phyloP scores from a whole-genome alignment of 1,140 invertebrate genomes.

The Hestina assimilis region DNA sequence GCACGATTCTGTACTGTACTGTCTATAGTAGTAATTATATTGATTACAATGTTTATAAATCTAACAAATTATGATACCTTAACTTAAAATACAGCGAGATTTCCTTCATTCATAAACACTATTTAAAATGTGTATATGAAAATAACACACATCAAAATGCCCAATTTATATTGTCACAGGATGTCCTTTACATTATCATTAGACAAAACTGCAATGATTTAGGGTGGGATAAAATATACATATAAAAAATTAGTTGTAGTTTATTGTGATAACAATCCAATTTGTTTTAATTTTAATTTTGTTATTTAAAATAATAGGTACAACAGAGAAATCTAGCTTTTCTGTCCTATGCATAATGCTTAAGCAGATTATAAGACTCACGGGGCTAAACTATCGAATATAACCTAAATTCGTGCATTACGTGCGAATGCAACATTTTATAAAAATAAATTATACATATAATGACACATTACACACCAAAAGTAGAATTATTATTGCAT shows the following conservation, averaged over 20 bases:
- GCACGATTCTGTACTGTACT: conserved; percentile 75
- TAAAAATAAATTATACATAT: background rate
- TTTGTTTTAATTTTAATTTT: background rate
- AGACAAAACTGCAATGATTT: background rate
- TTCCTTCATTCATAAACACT: conserved; percentile 23
- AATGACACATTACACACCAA: background rate
- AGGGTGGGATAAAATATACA: background rate
- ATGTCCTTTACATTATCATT: background rate
- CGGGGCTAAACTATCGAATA: conserved; percentile 1
- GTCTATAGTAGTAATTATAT: conserved; percentile 61
- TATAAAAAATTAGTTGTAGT: background rate
- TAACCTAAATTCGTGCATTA: background rate
- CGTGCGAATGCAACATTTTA: background rate
- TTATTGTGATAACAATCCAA: background rate
- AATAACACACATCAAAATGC: conserved; percentile 19
- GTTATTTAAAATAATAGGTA: background rate
- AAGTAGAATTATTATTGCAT: conserved; percentile 7
- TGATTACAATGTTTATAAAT: conserved; percentile 59
- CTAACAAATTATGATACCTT: conserved; percentile 33
- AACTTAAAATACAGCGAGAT: conserved; percentile 41
- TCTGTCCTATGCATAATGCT: background rate
- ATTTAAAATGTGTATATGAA: conserved; percentile 26
- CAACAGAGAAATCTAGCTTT: background rate
- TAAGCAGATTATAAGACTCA: conserved; percentile 1
- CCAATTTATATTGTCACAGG: conserved; percentile 1